Conservation (phyloP, 2,797 vertebrate species). For the Phataginus tetradactyla region DNA sequence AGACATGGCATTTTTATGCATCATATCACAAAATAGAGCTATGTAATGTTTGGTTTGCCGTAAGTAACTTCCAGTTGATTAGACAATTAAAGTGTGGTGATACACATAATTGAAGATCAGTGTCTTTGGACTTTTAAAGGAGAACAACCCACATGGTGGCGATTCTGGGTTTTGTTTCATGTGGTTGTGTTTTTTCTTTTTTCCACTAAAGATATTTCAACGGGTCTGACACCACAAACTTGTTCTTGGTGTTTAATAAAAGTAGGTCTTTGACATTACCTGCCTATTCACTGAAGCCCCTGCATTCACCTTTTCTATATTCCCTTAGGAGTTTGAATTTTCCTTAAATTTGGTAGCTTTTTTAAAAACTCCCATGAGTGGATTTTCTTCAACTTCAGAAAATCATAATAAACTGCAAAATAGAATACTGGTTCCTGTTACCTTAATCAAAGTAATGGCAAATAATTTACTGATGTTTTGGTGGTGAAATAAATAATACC, state of each 20-base stretch:
- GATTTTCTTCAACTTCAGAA: neutral
- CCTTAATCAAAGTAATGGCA: neutral
- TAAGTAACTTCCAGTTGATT: neutral
- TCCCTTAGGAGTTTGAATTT: neutral
- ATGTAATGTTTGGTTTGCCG: neutral
- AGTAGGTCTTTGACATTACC: neutral
- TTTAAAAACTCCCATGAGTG: neutral
- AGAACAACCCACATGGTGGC: neutral
- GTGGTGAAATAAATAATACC: neutral
- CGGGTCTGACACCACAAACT: neutral
- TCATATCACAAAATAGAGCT: neutral
- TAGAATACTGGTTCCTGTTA: neutral
- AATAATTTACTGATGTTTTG: neutral
- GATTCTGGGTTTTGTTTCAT: neutral
- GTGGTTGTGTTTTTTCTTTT: neutral
- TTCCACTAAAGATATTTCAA: neutral
- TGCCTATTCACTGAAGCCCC: neutral
- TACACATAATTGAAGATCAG: neutral
- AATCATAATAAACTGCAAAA: constrained; percentile 1
- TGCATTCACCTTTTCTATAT: neutral
- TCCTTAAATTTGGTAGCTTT: neutral
- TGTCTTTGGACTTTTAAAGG: neutral
- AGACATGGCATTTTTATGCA: neutral
- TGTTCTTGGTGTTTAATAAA: neutral
- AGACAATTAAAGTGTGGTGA: neutral